Evolutionary conservation across 2,888 invertebrate species (phyloP).

Genomic region (Mellilla xanthometata): DNA sequence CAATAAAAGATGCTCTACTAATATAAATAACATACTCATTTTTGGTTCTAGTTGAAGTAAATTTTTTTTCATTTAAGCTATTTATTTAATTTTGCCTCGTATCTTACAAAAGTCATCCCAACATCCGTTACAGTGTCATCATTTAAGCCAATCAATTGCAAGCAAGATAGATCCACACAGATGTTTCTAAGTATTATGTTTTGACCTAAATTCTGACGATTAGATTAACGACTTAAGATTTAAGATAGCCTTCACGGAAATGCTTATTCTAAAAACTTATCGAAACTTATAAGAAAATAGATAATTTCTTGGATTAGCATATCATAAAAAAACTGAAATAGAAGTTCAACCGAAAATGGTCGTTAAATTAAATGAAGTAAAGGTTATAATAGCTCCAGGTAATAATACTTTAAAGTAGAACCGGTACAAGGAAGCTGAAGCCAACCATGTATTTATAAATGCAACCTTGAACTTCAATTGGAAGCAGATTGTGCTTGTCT

Average conservation of each 20-base stretch:
- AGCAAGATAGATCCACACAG: conserved; percentile 5
- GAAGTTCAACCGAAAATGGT: conserved; percentile 4
- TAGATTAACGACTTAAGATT: conserved; percentile 25
- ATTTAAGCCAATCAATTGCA: conserved; percentile 6
- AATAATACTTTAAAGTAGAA: conserved; percentile 23
- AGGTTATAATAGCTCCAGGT: conserved; percentile 14
- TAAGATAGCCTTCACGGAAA: conserved; percentile 29
- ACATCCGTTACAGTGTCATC: conserved; percentile 12
- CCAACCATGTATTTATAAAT: conserved; percentile 55
- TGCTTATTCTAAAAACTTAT: conserved; percentile 17
- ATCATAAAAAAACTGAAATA: conserved; percentile 3
- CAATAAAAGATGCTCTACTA: no score
- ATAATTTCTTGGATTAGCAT: conserved; percentile 8
- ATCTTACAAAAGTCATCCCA: not conserved
- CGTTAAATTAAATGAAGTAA: conserved; percentile 6
- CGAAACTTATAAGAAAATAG: not conserved
- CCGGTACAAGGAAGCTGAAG: conserved; percentile 63
- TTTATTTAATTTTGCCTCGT: no score
- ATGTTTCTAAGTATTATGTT: conserved; percentile 21
- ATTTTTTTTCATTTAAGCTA: no score
- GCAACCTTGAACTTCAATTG: conserved; percentile 70
- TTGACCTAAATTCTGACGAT: conserved; percentile 26
- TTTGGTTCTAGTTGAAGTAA: no score
- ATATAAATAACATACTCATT: no score
- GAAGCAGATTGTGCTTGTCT: conserved; percentile 51